Conservation (phyloP, 2,797 vertebrate species). For the Champsocephalus gunnari region DNA sequence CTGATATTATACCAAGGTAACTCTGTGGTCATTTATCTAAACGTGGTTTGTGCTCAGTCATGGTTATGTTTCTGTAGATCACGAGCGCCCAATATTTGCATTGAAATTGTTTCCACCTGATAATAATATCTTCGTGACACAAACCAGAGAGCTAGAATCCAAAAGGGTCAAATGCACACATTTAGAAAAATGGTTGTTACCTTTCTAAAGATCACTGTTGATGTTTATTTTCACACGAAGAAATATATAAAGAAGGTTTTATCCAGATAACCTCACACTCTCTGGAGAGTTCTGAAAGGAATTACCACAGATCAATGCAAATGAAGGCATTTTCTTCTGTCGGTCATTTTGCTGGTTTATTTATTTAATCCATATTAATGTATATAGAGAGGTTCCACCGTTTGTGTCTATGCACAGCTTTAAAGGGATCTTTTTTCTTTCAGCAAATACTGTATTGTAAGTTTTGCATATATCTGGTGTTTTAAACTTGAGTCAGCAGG, state of each 20-base stretch:
- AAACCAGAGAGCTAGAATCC: conserved; percentile 22
- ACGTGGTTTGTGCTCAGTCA: conserved; percentile 1
- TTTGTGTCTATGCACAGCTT: conserved; percentile 32
- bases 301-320: conserved; percentile 11
- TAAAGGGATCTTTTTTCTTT: conserved; percentile 13
- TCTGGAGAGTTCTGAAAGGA: conserved; percentile 4
- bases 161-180: background rate
- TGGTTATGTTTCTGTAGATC: background rate
- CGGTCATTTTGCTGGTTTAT: conserved; percentile 45
- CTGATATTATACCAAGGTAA: conserved; percentile 19
- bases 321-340: conserved; percentile 9
- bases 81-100: conserved; percentile 4
- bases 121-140: conserved; percentile 13
- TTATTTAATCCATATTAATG: conserved; percentile 45
- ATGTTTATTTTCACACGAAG: background rate
- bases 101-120: conserved; percentile 4
- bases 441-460: conserved; percentile 30
- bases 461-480: conserved; percentile 18
- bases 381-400: conserved; percentile 23
- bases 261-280: conserved; percentile 1
- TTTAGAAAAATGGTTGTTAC: conserved; percentile 1
- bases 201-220: background rate
- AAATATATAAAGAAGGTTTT: background rate
- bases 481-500: conserved; percentile 21
- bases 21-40: background rate